phyloP scores from a whole-genome alignment of 2,888 invertebrate species.

The Hirtodrosophila duncani region DNA sequence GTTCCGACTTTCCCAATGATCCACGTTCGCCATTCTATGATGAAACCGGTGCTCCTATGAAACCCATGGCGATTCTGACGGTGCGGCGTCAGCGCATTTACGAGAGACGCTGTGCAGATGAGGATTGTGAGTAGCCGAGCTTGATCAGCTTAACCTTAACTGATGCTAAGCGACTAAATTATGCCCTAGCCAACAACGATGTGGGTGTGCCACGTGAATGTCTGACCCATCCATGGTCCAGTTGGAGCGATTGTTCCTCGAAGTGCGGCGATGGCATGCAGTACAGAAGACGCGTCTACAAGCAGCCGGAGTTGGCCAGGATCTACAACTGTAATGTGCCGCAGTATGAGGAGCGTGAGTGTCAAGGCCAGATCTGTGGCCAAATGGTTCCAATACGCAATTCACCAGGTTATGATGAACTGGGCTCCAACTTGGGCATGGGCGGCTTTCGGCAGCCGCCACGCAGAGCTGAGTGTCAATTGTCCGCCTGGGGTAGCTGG shows the following conservation, averaged over 20 bases:
- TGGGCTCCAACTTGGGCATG: constrained; percentile 5
- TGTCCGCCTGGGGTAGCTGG: constrained; percentile 88
- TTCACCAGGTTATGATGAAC: constrained; percentile 29
- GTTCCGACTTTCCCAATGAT: constrained; percentile 90
- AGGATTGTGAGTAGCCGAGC: constrained; percentile 74
- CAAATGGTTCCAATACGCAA: constrained; percentile 44
- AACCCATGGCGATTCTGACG: constrained; percentile 92
- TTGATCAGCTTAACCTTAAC: too few relatives aligned
- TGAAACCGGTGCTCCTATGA: constrained; percentile 85
- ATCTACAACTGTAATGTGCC: constrained; percentile 66
- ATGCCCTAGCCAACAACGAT: constrained; percentile 67
- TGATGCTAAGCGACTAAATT: neutral
- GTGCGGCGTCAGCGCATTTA: constrained; percentile 89
- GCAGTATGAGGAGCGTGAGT: constrained; percentile 67
- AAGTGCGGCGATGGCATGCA: constrained; percentile 79
- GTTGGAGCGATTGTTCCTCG: constrained; percentile 79
- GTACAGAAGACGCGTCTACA: constrained; percentile 73
- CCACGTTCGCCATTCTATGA: constrained; percentile 95
- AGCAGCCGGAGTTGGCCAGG: constrained; percentile 71
- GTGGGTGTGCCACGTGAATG: constrained; percentile 76
- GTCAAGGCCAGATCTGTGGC: constrained; percentile 75
- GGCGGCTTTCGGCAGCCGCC: constrained; percentile 4
- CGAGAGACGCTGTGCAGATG: constrained; percentile 85
- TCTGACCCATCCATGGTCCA: constrained; percentile 78
- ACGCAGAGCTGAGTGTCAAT: constrained; percentile 81